These are phyloP conservation scores for Melolontha melolontha DNA, from an alignment of 2,888 invertebrate genomes.

Conservation along the genomic window DNA sequence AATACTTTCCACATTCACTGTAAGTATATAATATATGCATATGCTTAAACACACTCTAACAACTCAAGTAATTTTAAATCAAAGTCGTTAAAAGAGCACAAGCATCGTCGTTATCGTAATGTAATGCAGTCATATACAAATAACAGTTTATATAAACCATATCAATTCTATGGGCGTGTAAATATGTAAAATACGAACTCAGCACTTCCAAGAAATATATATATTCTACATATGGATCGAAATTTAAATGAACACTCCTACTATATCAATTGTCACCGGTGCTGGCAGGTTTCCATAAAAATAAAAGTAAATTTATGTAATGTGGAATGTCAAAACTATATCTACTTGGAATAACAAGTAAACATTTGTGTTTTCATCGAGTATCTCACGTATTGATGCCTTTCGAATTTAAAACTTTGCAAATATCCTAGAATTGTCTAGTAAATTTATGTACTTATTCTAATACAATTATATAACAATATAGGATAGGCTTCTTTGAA, in stretches of 20 bases:
- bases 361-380: too few relatives aligned
- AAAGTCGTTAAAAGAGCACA: neutral
- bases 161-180: slow-evolving; percentile 21
- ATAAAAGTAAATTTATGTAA: neutral
- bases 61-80: neutral
- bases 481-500: too few relatives aligned
- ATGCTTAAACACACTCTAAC: neutral
- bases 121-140: neutral
- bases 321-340: too few relatives aligned
- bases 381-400: too few relatives aligned
- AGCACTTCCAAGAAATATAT: neutral
- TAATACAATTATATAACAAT: too few relatives aligned
- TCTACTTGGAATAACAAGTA: too few relatives aligned
- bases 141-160: slow-evolving; percentile 23
- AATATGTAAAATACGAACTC: slow-evolving; percentile 6
- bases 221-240: slow-evolving; percentile 14
- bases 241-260: slow-evolving; percentile 20
- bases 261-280: neutral
- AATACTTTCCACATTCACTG: too few relatives aligned
- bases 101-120: neutral
- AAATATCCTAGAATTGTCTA: too few relatives aligned
- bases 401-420: too few relatives aligned
- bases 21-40: neutral
- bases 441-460: too few relatives aligned
- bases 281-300: slow-evolving; percentile 27